Evolutionary conservation across 2,797 vertebrate genomes (phyloP), one percentile per base, ranked within the genome.

Genomic region (Octomys mimax): DNA sequence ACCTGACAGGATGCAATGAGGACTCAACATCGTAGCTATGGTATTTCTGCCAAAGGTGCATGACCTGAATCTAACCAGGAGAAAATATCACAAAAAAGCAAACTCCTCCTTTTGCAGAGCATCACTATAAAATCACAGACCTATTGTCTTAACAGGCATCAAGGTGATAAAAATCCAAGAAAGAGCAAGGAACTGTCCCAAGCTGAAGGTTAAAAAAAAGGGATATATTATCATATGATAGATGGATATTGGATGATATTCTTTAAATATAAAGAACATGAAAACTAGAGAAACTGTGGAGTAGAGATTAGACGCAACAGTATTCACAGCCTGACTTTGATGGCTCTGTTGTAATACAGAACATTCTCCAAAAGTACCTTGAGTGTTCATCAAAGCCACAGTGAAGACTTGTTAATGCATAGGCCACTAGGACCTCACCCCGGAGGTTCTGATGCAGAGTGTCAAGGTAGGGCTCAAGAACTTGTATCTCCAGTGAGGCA

Each of bases 111-210:
- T 79, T 79, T 54, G 31, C 18, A 52, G 49, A 94, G 73, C 5
- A 36, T 75, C 21, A 85, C 46, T 61, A 22, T 68, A 66, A 80
- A 94, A 68, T 86, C 39, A n/a, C 75, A 59, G 4, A 49, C 66
- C 73, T 68, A n/a, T 81, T 75, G 68, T 59, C 73, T 86, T 68
- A 80, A 86, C 73, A 95, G 42, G 21, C 64, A n/a, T 61, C 33
- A n/a, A 52, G 8, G 59, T 85, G 64, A 81, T 61, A 28, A 59
- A 85, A 92, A 64, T 10, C 36, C 11, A 94, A 52, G 16, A 33
- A 33, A 78, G 16, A 31, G 75, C 33, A 78, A 78, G 28, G 16
- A 78, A 78, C 8, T 78, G 13, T 33, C 75, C 46, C 46, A 66
- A 73, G 24, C 16, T 59, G 36, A 92, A 49, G 21, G 57, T 28